These are phyloP conservation scores for Silurus meridionalis DNA, from an alignment of 2,113 vertebrate species.

Conservation along the genomic window DNA sequence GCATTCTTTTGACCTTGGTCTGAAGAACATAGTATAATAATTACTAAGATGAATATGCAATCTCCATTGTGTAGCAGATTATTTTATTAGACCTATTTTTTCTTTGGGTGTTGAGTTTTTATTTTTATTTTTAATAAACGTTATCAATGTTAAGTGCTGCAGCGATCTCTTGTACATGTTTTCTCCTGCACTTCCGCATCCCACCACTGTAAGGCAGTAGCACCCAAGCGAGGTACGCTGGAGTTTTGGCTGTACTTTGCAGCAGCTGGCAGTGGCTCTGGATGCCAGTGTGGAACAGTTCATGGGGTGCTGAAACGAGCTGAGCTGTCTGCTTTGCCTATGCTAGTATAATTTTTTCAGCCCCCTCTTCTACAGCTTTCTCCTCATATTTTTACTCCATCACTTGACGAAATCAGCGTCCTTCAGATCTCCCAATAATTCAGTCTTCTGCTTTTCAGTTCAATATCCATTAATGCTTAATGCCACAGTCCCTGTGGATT, in stretches of 20 bases:
- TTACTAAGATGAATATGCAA: constrained; percentile 23
- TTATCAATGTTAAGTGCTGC: not conserved
- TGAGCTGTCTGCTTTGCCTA: constrained; percentile 64
- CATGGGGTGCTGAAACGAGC: constrained; percentile 67
- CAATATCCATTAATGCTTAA: constrained; percentile 22
- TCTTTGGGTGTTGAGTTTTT: too few relatives aligned
- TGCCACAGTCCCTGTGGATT: not conserved
- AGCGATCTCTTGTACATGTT: not conserved
- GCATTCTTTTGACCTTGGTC: constrained; percentile 33
- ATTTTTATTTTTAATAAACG: not conserved
- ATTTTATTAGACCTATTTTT: not conserved
- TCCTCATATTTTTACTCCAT: constrained; percentile 21
- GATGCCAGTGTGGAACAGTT: constrained; percentile 63
- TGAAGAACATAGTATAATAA: constrained; percentile 15
- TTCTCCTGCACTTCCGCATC: not conserved
- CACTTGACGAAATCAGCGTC: constrained; percentile 53
- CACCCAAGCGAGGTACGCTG: constrained; percentile 49
- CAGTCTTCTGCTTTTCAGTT: constrained; percentile 22
- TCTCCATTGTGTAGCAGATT: not conserved
- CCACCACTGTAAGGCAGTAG: constrained; percentile 67
- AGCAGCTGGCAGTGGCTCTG: not conserved
- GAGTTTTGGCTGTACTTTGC: constrained; percentile 53
- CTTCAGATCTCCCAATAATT: constrained; percentile 7
- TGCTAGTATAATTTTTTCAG: constrained; percentile 64
- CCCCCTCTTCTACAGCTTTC: constrained; percentile 47